These are phyloP conservation scores for Lepidochitona cinerea DNA, from an alignment of 2,888 invertebrate species.

Conservation along the genomic window DNA sequence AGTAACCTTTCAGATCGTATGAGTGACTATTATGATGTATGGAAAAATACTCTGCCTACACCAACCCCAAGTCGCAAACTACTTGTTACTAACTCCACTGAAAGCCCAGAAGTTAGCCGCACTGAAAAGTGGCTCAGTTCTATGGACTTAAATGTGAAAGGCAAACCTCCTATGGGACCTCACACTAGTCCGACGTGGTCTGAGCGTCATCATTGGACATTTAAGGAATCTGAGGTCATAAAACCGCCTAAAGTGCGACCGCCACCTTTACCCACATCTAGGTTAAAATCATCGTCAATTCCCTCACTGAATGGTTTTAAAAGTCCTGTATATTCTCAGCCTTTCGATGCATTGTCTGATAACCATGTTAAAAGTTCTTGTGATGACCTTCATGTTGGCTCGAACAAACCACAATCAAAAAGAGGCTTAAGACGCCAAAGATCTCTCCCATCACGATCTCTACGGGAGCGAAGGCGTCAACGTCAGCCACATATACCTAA, in stretches of 20 bases:
- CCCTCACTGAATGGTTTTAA: constrained; percentile 37
- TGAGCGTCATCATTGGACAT: background rate
- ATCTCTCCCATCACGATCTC: background rate
- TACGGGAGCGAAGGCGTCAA: background rate
- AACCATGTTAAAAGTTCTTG: background rate
- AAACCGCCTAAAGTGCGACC: constrained; percentile 7
- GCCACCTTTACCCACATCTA: constrained; percentile 16
- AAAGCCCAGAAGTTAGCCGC: background rate
- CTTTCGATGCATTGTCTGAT: constrained; percentile 57
- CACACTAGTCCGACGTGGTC: background rate
- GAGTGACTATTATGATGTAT: constrained; percentile 95
- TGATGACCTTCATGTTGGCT: background rate
- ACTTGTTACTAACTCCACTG: background rate
- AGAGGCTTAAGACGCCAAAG: background rate
- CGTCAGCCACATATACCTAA: background rate
- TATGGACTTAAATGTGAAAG: background rate
- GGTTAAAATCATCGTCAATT: constrained; percentile 38
- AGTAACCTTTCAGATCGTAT: constrained; percentile 92
- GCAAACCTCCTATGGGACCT: background rate
- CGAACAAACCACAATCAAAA: background rate
- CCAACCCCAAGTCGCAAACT: background rate
- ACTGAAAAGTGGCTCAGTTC: background rate
- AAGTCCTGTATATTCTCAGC: constrained; percentile 72
- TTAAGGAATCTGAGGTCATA: background rate
- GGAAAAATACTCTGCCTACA: constrained; percentile 72